Evolutionary conservation across 2,888 invertebrate species (phyloP), one percentile per base, ranked within the genome.

Genomic region (Erynnis tages): DNA sequence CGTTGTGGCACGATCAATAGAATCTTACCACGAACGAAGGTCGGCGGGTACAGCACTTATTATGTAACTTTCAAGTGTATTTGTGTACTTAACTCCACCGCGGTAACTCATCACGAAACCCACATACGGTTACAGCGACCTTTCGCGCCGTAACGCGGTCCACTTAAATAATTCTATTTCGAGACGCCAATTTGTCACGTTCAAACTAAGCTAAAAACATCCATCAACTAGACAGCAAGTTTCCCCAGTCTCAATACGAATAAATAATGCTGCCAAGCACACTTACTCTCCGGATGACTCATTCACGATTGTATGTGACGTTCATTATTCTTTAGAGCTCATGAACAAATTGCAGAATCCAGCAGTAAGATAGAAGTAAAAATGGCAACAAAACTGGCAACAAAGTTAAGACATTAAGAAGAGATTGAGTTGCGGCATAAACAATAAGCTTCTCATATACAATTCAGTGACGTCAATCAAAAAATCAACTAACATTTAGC

Each of bases 151-250:
- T 35, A 30, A 34, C 32, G 14, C 34, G 11, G 17, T 35, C 19
- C 17, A 29, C 34, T 41, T 34, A 37, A 17, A 43, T 37, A 21
- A 21, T 29, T 37, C 50, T 50, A 44, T 50, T 50, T 50, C 35
- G 17, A 50, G 19, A 34, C 14, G 16, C 27, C 41, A 50, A 44
- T 50, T 37, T 21, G 43, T 50, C 50, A 50, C 35, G 13, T 27
- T 27, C 35, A 27, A 50, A 43, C 35, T 43, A 34, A 35, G 34
- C 50, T 50, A 8, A 50, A 41, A 32, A 29, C 50, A 50, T 50
- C 35, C 27, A 43, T 50, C 50, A 37, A 21, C 35, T 13, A 25
- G 34, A 50, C 41, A 49, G 40, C 32, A 23, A 41, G 34, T 50
- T 43, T 44, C 43, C 43, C 29, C 29, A 21, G 29, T 16, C 35